Evolutionary conservation across 35 echinoderm and acorn worm species (phyloP).

Genomic region (Patiria miniata): DNA sequence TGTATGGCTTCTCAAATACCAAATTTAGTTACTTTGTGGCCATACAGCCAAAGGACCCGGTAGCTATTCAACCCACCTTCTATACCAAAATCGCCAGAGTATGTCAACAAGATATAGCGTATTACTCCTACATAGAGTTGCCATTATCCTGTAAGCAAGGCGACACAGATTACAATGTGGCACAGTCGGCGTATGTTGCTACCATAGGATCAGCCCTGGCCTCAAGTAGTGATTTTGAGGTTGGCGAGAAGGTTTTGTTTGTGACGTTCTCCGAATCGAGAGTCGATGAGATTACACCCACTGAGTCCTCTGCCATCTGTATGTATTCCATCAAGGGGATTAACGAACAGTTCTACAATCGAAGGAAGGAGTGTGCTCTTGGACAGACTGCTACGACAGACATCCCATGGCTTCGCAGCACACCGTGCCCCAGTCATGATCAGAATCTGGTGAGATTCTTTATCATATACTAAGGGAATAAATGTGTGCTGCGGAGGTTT

Average conservation of each 20-base stretch:
- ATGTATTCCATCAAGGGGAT: conserved; percentile 79
- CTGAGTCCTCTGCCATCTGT: conserved; percentile 73
- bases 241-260: conserved; percentile 62
- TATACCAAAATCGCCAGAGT: conserved; percentile 78
- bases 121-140: conserved; percentile 83
- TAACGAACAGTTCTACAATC: conserved; percentile 50
- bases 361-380: conserved; percentile 50
- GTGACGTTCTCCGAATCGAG: conserved; percentile 59
- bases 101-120: conserved; percentile 60
- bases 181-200: conserved; percentile 70
- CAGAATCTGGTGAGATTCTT: too few relatives aligned
- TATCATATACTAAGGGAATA: too few relatives aligned
- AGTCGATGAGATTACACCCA: conserved; percentile 31
- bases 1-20: conserved; percentile 71
- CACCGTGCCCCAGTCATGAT: background rate
- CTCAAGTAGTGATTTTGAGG: background rate
- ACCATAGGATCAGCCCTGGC: conserved; percentile 36
- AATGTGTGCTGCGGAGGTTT: too few relatives aligned
- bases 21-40: conserved; percentile 87
- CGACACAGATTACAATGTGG: conserved; percentile 67
- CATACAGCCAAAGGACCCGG: conserved; percentile 44
- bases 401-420: conserved; percentile 12
- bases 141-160: conserved; percentile 56
- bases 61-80: conserved; percentile 1
- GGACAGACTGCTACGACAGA: conserved; percentile 30